These are phyloP conservation scores for Petaurus breviceps DNA, from an alignment of 2,113 vertebrate species.

Conservation along the genomic window DNA sequence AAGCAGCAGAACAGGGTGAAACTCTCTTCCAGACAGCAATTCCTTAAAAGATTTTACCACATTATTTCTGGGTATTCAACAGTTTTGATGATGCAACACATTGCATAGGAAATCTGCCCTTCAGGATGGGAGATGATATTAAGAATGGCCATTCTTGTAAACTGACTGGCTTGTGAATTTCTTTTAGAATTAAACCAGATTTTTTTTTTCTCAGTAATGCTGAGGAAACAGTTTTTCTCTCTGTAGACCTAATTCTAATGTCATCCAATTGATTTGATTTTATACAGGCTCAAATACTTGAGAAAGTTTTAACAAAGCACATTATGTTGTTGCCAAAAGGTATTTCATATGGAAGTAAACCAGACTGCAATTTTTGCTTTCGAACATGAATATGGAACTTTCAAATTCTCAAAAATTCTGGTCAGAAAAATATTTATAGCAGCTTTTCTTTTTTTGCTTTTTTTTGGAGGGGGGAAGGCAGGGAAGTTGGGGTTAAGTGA, in stretches of 20 bases:
- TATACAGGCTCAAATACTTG: background rate
- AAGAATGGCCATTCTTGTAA: background rate
- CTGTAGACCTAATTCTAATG: background rate
- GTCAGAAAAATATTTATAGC: too few species aligned
- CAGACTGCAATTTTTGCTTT: background rate
- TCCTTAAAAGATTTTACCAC: background rate
- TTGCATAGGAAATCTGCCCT: background rate
- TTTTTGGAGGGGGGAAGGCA: too few species aligned
- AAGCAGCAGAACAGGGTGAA: background rate
- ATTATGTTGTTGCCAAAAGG: background rate
- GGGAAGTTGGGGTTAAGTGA: too few species aligned
- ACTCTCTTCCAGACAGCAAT: background rate
- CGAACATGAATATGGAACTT: background rate
- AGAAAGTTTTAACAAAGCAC: background rate
- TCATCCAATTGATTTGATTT: background rate
- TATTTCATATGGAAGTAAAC: background rate
- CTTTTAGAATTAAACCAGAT: background rate
- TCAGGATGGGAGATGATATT: background rate
- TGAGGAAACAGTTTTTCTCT: background rate
- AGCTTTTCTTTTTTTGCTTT: too few species aligned
- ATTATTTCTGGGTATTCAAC: background rate
- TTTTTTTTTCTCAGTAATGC: background rate
- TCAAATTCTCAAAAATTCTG: background rate
- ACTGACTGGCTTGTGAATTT: background rate
- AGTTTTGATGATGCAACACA: background rate